These are phyloP conservation scores for Athene cunicularia DNA, from an alignment of 2,113 vertebrate genomes.

Conservation along the genomic window DNA sequence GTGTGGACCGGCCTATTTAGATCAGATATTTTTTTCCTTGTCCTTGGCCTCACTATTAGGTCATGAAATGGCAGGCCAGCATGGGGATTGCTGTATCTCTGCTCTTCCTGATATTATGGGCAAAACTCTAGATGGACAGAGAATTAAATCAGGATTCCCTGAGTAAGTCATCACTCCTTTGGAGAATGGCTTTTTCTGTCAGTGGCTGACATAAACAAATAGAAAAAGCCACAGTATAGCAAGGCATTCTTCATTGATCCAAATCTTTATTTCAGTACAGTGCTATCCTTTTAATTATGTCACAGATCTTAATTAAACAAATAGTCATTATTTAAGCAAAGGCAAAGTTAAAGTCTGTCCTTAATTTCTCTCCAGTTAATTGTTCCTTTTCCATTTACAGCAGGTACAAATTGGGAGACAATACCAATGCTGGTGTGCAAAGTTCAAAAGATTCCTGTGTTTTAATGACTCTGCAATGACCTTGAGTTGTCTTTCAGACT, in stretches of 20 bases:
- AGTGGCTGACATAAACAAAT: neutral
- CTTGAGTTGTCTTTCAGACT: neutral
- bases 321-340: neutral
- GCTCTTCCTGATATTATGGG: neutral
- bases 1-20: neutral
- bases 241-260: neutral
- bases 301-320: neutral
- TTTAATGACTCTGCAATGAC: neutral
- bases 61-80: neutral
- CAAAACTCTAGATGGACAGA: neutral
- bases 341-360: neutral
- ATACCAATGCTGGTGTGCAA: neutral
- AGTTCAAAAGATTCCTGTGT: neutral
- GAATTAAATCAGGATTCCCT: neutral
- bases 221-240: neutral
- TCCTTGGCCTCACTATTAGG: neutral
- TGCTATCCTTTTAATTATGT: neutral
- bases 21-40: neutral
- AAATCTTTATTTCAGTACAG: neutral
- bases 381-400: neutral
- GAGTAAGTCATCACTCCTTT: neutral
- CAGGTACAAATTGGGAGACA: neutral
- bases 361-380: neutral
- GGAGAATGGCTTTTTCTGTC: neutral
- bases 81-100: neutral